Conservation (phyloP, 2,888 invertebrate genomes). For the Meandrusa payeni region DNA sequence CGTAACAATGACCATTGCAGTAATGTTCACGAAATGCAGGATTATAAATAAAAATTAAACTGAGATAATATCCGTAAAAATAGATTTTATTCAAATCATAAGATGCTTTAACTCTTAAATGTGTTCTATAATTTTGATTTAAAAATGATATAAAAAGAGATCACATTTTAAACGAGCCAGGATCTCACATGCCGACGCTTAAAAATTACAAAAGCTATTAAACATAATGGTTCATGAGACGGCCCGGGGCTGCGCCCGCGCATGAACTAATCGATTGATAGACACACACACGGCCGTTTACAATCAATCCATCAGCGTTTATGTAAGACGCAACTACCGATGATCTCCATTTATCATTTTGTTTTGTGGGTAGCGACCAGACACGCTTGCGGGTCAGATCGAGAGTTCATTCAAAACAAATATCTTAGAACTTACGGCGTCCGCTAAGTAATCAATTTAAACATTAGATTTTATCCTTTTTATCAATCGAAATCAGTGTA, state of each 20-base stretch:
- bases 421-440: slow-evolving; percentile 33
- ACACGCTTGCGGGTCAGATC: slow-evolving; percentile 67
- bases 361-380: slow-evolving; percentile 68
- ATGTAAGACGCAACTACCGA: slow-evolving; percentile 75
- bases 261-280: slow-evolving; percentile 76
- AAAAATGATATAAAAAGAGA: slow-evolving; percentile 27
- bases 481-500: too few species aligned
- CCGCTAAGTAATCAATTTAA: slow-evolving; percentile 18
- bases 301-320: slow-evolving; percentile 79
- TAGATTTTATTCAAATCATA: too few species aligned
- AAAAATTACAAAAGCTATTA: slow-evolving; percentile 71
- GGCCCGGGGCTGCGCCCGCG: slow-evolving; percentile 55
- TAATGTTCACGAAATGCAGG: too few species aligned
- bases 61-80: too few species aligned
- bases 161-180: slow-evolving; percentile 36
- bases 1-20: too few species aligned
- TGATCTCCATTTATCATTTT: slow-evolving; percentile 77
- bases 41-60: too few species aligned
- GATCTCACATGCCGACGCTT: slow-evolving; percentile 60
- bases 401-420: slow-evolving; percentile 51
- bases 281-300: slow-evolving; percentile 65
- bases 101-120: too few species aligned
- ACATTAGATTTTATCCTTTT: background rate
- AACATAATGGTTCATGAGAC: slow-evolving; percentile 69
- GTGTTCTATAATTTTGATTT: too few species aligned